A percentile compares a stretch with the other conserved stretches of the same genome.
phyloP scores from a whole-genome alignment of 2,113 vertebrate genomes.

The Arizona elegans region DNA sequence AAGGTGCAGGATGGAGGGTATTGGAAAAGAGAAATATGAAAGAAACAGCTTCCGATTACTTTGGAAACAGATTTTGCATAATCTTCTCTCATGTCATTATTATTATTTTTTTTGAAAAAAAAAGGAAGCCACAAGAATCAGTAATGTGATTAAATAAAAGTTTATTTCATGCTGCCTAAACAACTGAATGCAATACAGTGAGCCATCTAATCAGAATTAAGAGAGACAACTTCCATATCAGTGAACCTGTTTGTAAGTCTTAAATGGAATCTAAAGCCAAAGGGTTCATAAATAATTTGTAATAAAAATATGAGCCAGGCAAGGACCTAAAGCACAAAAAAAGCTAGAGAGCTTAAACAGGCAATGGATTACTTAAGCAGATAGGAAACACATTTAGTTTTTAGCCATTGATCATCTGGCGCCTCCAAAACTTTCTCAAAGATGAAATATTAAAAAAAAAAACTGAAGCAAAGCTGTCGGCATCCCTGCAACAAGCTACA shows the following conservation, averaged over 20 bases:
- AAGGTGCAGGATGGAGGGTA: background rate
- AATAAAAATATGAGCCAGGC: constrained; percentile 23
- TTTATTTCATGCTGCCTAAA: constrained; percentile 47
- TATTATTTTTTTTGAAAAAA: constrained; percentile 44
- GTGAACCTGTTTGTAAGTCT: constrained; percentile 36
- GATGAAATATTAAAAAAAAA: constrained; percentile 21
- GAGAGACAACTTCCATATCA: constrained; percentile 21
- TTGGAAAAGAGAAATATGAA: background rate
- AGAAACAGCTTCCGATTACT: background rate
- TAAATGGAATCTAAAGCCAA: constrained; percentile 29
- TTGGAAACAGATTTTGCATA: background rate
- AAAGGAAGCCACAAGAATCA: constrained; percentile 46
- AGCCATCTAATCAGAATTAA: constrained; percentile 35
- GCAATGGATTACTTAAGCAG: constrained; percentile 4
- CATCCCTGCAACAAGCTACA: constrained; percentile 40
- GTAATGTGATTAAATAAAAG: constrained; percentile 43
- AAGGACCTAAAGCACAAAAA: background rate
- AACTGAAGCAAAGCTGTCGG: constrained; percentile 19
- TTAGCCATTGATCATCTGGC: constrained; percentile 5
- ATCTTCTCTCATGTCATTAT: background rate
- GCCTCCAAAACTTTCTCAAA: constrained; percentile 21
- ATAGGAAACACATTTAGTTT: constrained; percentile 19
- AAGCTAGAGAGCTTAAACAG: background rate
- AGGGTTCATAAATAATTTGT: constrained; percentile 35
- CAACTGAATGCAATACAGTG: constrained; percentile 44